Base-by-base conservation (phyloP, 2,113 vertebrate genomes). In the Dromaius novaehollandiae region DNA sequence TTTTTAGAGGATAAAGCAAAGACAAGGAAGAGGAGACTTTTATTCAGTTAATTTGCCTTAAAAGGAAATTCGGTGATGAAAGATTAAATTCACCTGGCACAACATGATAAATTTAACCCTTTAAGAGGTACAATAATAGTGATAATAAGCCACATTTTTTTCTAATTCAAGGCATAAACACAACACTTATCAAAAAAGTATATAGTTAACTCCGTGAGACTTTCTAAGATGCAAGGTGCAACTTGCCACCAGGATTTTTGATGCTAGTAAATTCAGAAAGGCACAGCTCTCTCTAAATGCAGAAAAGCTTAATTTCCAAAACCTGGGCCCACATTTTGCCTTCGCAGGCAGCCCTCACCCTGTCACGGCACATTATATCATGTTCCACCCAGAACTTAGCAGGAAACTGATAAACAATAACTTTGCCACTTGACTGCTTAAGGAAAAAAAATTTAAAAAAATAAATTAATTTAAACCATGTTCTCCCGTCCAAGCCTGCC, bases 11-110 rank as follows among this genome's bases (percentile, higher is more conserved):
- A 65, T 73, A 30, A 36, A 86, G 51, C 56, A 36, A 66, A 95
- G 86, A 80, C 61, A n/a, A 58, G 74, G 16, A 0, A 73, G 60
- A 42, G 32, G 73, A 82, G 94, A 73, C 74, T 92, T 86, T 91
- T 71, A 92, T 84, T 81, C 93, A 86, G 83, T 84, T 70, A 24
- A 60, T 93, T 96, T 94, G 87, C 94, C 95, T 95, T 95, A 92
- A 90, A 96, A 96, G 90, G 85, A 71, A 89, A 94, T 85, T 74
- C 22, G 8, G 76, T 77, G 96, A 90, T 89, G 87, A 96, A 94
- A 96, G 91, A 96, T 91, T 92, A 76, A 93, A 94, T 91, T 95
- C 92, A 95, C 88, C 96, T 91, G 82, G 91, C 96, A 91, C 85
- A 96, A 93, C 85, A 90, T 76, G 55, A 86, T 2, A 25, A 46